phyloP scores from a whole-genome alignment of 2,797 vertebrate species.

The Phrynocephalus forsythii region DNA sequence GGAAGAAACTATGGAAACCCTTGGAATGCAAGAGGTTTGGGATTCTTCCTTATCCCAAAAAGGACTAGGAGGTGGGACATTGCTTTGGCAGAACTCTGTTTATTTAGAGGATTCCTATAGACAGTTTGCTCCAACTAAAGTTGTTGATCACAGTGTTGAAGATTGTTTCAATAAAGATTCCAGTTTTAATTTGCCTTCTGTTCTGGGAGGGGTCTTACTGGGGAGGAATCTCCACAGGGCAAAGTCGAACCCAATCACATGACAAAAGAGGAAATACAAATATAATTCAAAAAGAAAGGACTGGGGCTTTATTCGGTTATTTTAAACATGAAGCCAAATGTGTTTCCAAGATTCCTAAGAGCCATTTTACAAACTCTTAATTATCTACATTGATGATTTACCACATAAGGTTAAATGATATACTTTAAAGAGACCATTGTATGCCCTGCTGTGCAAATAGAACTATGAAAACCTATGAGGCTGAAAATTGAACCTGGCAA shows the following conservation, averaged over 20 bases:
- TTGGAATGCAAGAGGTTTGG: no score
- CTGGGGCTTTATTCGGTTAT: slow-evolving; percentile 36
- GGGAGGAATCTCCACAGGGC: no score
- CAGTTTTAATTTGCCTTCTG: no score
- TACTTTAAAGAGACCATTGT: background rate
- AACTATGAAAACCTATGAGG: background rate
- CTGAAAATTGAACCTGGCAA: background rate
- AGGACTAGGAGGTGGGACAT: no score
- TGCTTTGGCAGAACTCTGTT: no score
- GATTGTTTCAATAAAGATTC: no score
- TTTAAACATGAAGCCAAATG: slow-evolving; percentile 50
- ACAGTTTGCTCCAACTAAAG: no score
- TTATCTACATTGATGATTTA: background rate
- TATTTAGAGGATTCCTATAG: no score
- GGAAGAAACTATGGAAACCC: no score
- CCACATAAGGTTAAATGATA: background rate
- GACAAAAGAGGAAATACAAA: slow-evolving; percentile 15
- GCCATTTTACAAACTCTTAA: background rate
- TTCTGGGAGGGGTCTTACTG: no score
- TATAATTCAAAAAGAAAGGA: slow-evolving; percentile 27
- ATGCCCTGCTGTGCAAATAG: background rate
- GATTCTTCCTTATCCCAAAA: no score
- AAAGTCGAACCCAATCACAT: background rate
- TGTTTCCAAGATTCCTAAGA: slow-evolving; percentile 30
- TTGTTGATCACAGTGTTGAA: no score